Evolutionary conservation across 1,140 invertebrate genomes (phyloP).

Genomic region (Armadillidium nasatum): DNA sequence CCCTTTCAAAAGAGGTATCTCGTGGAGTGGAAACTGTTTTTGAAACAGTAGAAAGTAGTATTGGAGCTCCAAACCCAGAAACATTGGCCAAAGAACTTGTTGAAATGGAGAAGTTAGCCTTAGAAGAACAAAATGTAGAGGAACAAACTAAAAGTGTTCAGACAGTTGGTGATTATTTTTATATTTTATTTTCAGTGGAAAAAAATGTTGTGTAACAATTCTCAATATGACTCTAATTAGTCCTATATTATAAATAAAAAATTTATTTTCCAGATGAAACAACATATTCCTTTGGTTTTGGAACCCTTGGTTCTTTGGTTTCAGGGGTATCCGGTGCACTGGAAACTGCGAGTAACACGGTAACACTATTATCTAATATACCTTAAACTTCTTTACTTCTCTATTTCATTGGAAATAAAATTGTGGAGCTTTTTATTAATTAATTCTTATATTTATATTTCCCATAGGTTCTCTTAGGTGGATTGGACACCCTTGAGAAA

Average conservation of each 20-base stretch:
- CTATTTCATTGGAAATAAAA: conserved; percentile 50
- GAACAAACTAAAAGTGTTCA: too few species aligned
- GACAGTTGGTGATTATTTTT: too few species aligned
- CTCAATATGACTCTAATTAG: too few species aligned
- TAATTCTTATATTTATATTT: conserved; percentile 57
- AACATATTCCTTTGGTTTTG: conserved; percentile 17
- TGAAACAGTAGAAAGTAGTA: conserved; percentile 60
- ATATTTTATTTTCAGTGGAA: too few species aligned
- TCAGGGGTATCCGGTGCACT: conserved; percentile 34
- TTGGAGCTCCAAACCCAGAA: conserved; percentile 70
- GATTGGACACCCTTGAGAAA: conserved; percentile 80
- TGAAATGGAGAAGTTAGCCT: conserved; percentile 33
- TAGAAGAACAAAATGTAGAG: too few species aligned
- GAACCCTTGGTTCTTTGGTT: conserved; percentile 30
- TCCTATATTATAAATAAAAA: too few species aligned
- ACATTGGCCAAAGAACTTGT: conserved; percentile 57
- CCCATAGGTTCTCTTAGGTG: conserved; percentile 73
- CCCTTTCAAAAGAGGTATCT: conserved; percentile 69
- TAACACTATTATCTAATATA: neutral
- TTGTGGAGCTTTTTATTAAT: conserved; percentile 51
- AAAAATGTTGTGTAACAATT: too few species aligned
- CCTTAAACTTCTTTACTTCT: neutral
- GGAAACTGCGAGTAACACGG: conserved; percentile 34
- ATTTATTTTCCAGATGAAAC: neutral
- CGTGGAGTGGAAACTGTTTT: conserved; percentile 69